phyloP scores from a whole-genome alignment of 2,113 vertebrate species.

The Abramis brama region DNA sequence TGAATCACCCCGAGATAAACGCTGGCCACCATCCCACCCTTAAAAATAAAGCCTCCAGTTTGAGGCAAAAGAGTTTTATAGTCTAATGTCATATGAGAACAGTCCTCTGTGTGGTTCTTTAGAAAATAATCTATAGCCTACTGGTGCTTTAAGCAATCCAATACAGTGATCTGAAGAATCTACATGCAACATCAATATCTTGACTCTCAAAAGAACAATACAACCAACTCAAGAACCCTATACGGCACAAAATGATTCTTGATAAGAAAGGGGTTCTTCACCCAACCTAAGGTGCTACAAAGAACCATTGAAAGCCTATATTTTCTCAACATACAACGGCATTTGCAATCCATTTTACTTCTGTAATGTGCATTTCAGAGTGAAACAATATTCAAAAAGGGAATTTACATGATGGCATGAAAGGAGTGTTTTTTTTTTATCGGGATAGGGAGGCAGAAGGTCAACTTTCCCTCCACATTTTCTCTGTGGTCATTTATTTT shows the following conservation, averaged over 20 bases:
- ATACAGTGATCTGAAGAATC: background rate
- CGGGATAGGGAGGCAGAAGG: too few relatives aligned
- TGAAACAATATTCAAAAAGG: too few relatives aligned
- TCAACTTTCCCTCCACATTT: too few relatives aligned
- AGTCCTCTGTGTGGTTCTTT: background rate
- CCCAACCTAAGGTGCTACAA: too few relatives aligned
- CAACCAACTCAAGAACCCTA: background rate
- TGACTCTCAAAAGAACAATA: background rate
- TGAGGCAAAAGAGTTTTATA: background rate
- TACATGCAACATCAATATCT: background rate
- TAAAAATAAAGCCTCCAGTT: background rate
- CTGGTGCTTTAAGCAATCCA: background rate
- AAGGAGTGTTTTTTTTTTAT: too few relatives aligned
- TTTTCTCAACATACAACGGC: too few relatives aligned
- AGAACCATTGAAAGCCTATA: too few relatives aligned
- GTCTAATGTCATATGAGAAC: constrained; percentile 6
- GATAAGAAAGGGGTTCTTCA: too few relatives aligned
- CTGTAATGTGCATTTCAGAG: too few relatives aligned
- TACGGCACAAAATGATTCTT: background rate
- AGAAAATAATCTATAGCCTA: background rate
- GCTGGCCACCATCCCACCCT: background rate
- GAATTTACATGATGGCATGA: too few relatives aligned
- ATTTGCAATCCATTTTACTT: too few relatives aligned
- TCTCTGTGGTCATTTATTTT: too few relatives aligned
- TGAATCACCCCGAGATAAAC: constrained; percentile 31